Percentiles rank a stretch among this genome's conserved stretches.
Conservation (phyloP, 2,888 invertebrate species). For the Drosophila monieri region DNA sequence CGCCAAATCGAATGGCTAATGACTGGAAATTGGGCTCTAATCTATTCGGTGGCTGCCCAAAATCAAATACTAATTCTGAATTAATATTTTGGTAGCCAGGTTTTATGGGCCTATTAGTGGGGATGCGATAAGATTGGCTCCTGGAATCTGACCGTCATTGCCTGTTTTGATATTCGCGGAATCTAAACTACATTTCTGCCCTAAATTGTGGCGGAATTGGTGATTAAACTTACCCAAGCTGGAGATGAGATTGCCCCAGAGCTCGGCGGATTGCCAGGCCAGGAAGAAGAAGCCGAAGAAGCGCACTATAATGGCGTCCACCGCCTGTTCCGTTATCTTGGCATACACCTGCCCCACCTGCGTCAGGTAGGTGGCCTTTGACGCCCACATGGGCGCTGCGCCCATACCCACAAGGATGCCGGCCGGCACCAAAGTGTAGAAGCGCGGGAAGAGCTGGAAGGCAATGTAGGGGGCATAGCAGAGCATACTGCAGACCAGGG, state of each 20-base stretch:
- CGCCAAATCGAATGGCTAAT: not conserved
- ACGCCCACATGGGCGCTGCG: conserved; percentile 99
- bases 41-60: conserved; percentile 4
- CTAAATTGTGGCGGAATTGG: no score
- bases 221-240: conserved; percentile 86
- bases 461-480: conserved; percentile 98
- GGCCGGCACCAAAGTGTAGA: conserved; percentile 96
- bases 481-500: conserved; percentile 94
- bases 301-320: conserved; percentile 96
- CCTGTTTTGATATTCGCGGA: not conserved
- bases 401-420: conserved; percentile 97
- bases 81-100: conserved; percentile 10
- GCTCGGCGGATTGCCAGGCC: conserved; percentile 97
- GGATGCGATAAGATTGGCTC: not conserved
- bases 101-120: not conserved
- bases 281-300: conserved; percentile 99
- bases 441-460: conserved; percentile 95
- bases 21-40: not conserved
- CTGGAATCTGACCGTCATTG: not conserved
- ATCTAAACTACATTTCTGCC: not conserved
- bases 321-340: conserved; percentile 92
- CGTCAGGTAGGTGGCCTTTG: conserved; percentile 98
- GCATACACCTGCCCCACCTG: conserved; percentile 96
- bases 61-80: conserved; percentile 19
- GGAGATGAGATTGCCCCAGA: conserved; percentile 98